Conservation (phyloP, 1,140 invertebrate genomes). For the Archivesica marissinica region DNA sequence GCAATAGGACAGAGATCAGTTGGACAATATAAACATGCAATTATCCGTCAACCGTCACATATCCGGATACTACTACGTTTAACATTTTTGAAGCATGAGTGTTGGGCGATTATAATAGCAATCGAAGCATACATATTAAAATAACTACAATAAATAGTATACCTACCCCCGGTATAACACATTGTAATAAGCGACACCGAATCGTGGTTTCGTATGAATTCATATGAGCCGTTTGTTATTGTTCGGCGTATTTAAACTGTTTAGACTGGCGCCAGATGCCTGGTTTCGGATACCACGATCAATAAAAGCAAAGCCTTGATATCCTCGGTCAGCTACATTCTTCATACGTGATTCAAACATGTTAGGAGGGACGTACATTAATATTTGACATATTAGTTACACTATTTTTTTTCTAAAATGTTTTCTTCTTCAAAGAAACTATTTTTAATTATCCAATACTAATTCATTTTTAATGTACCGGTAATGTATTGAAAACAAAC, state of each 20-base stretch:
- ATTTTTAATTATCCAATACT: slow-evolving; percentile 1
- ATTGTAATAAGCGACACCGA: neutral
- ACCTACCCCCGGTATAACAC: neutral
- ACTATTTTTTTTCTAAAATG: neutral
- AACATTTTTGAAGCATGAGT: slow-evolving; percentile 44
- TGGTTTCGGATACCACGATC: slow-evolving; percentile 16
- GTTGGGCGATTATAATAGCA: slow-evolving; percentile 2
- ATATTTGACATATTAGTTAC: slow-evolving; percentile 11
- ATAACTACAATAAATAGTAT: neutral
- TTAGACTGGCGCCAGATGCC: slow-evolving; percentile 28
- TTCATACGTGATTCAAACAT: neutral
- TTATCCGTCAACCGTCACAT: neutral
- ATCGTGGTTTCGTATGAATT: slow-evolving; percentile 19
- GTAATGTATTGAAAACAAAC: neutral
- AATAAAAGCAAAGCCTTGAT: slow-evolving; percentile 1
- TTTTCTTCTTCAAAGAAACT: neutral
- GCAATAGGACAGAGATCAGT: no score
- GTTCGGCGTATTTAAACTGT: slow-evolving; percentile 17
- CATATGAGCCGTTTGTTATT: neutral
- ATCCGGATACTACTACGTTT: neutral
- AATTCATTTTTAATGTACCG: neutral
- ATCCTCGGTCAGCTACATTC: neutral
- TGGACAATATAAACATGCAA: no score
- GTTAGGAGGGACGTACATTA: neutral
- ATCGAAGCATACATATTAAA: slow-evolving; percentile 18